Conservation (phyloP, 2,888 invertebrate genomes). For the Branchipolynoe longqiensis region DNA sequence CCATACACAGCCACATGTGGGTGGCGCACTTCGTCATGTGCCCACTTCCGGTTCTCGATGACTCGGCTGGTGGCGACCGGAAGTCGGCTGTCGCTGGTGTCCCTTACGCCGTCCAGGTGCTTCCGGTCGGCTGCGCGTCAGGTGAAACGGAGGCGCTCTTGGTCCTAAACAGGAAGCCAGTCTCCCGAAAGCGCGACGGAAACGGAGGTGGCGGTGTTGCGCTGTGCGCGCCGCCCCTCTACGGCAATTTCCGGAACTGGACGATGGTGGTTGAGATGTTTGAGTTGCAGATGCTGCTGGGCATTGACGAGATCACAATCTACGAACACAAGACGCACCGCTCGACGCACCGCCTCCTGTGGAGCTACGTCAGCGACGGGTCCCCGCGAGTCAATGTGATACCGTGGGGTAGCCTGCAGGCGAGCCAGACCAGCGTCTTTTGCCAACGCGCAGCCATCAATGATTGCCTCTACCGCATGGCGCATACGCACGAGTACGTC, state of each 20-base stretch:
- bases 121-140: constrained; percentile 45
- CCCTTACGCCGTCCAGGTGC: constrained; percentile 63
- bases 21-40: constrained; percentile 65
- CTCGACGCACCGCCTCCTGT: constrained; percentile 34
- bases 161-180: constrained; percentile 60
- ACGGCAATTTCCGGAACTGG: constrained; percentile 60
- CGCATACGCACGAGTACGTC: constrained; percentile 61
- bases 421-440: constrained; percentile 45
- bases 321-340: constrained; percentile 60
- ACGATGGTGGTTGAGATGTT: constrained; percentile 63
- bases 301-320: constrained; percentile 60
- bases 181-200: constrained; percentile 41
- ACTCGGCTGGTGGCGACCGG: not conserved
- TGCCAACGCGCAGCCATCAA: constrained; percentile 64
- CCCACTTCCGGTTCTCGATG: constrained; percentile 39
- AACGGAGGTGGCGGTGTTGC: constrained; percentile 50
- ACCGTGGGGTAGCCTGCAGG: constrained; percentile 60
- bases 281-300: constrained; percentile 64
- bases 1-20: constrained; percentile 62
- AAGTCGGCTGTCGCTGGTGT: not conserved
- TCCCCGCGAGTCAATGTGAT: constrained; percentile 57
- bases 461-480: constrained; percentile 66
- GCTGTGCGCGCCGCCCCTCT: constrained; percentile 62
- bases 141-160: constrained; percentile 55
- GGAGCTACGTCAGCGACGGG: constrained; percentile 41